Base-by-base conservation (phyloP, 2,888 invertebrate species). In the Pachymerium ferrugineum region DNA sequence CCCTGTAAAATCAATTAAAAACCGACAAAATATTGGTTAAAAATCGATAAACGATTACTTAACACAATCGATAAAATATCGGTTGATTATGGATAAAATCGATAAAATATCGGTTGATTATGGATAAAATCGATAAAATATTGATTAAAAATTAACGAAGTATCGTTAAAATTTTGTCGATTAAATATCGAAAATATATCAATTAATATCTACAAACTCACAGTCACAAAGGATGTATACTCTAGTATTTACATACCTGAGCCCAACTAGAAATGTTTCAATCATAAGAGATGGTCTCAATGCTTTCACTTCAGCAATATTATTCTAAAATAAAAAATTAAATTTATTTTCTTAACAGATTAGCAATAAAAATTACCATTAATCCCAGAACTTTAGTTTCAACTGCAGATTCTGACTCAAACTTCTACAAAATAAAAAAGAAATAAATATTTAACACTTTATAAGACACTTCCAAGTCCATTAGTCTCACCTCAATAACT, bases 301-400 rank as follows among this genome's bases (percentile, higher is more conserved):
- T 70, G 84, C 81, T 25, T 84, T 83, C 54, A 90, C 90, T 84
- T 91, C 90, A 5, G 90, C 90, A 77, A 90, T 89, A 79, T 91
- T 91, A 80, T 90, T 91, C 83, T 84, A 72, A 80, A 79, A 72
- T 28, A 35, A 38, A 75, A 72, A 47, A 33, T n/a, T 29, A 38
- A 31, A 19, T 10, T 12, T 6, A 68, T 19, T 25, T 68, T 68
- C 28, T 62, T 14, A 10, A 16, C 12, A 68, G 8, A 68, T 28
- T 33, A 12, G 22, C 35, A 33, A 5, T 38, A 78, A 80, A 79
- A n/a, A n/a, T n/a, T 77, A 84, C 84, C 78, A 91, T 81, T 4
- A 90, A 83, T 12, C 90, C 89, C 10, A 89, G 83, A 38, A 90
- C 89, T 84, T 90, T 91, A 1, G 90, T 90, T 81, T 90, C 89